Evolutionary conservation across 1,140 invertebrate genomes (phyloP), one percentile per base, ranked within the genome.

Genomic region (Phymorhynchus buccinoides): DNA sequence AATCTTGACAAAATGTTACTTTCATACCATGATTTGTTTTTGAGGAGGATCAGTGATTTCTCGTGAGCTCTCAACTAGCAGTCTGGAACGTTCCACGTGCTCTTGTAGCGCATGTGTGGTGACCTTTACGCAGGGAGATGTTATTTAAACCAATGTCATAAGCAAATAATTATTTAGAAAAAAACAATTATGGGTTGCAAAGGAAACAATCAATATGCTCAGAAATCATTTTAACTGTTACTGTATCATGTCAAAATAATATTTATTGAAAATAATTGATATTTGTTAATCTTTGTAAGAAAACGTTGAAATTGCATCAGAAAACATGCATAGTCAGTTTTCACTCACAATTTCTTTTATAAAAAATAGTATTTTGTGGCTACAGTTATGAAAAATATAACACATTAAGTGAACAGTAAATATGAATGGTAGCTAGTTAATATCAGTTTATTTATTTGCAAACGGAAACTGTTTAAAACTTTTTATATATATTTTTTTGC

Each of bases 81-180:
- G 52, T 6, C 81, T 30, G 44, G 62, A 83, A 73, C 3, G 27
- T 83, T 83, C 81, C 41, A 83, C 81, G 81, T 71, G 81, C 56
- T 68, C 39, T 16, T 2, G 73, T 0, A 42, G 37, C 81, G 81
- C 81, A 66, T 83, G 81, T 41, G 39, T 16, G 35, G 16, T 71
- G 66, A 83, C 81, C 81, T 83, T 83, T 35, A 1, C 41, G 1
- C 3, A 71, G 81, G 81, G 81, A 83, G n/a, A 27, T 37, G 52
- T n/a, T 41, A 81, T 81, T 81, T 41, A 16, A 18, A 32, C 6
- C 32, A 56, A 56, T 16, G 12, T 3, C 14, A 42, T 22, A 4
- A 6, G 14, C 41, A 18, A 52, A 32, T 18, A 35, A 42, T 77
- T 18, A 12, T 77, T 32, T 27, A 77, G 35, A 77, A 77, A 35